Base-by-base conservation (phyloP, 1,140 invertebrate genomes). In the Agrypnia vestita region DNA sequence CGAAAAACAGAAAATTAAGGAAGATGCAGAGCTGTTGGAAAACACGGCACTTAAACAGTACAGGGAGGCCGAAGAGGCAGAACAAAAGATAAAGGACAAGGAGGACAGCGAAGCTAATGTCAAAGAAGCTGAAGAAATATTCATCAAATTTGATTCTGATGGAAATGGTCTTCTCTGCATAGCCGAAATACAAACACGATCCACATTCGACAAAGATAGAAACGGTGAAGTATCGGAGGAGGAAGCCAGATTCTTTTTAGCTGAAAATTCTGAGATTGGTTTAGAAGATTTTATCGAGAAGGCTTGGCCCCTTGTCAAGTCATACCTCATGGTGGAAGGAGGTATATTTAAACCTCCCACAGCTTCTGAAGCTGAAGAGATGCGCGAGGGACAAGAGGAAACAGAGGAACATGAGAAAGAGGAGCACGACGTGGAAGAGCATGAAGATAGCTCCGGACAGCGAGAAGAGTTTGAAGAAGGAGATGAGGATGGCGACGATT, bases 171-270 rank as follows among this genome's bases (percentile, higher is more conserved):
- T 94, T 72, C 86, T 98, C 55, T 92, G 94, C 80, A 85, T 94
- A 51, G 89, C 91, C 67, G 98, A 99, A 89, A 87, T 99, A 11
- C 93, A 94, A 89, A 90, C 92, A 7, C 92, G 93, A 81, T 89
- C 90, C 84, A 93, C 92, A 55, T 97, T 99, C 91, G 97, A 99
- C 89, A 94, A 93, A 82, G 94, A 99, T 88, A 92, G 93, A 78
- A 95, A 99, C 91, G 97, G 97, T 8, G 91, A 92, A 81, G 91
- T 92, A 76, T 95, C 97, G 61, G 92, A 93, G 55, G 94, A 96
- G 72, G 97, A 98, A 84, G 96, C 98, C 4, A 93, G 94, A 85
- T 95, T 92, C 85, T 97, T 96, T 86, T 89, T 97, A 71, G 93
- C 93, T 82, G 92, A 94, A 64, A 90, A 93, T 79, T 91, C 94